Evolutionary conservation across 1,140 invertebrate genomes (phyloP), one percentile per base, ranked within the genome.

Genomic region (Pseudomyrmex gracilis): DNA sequence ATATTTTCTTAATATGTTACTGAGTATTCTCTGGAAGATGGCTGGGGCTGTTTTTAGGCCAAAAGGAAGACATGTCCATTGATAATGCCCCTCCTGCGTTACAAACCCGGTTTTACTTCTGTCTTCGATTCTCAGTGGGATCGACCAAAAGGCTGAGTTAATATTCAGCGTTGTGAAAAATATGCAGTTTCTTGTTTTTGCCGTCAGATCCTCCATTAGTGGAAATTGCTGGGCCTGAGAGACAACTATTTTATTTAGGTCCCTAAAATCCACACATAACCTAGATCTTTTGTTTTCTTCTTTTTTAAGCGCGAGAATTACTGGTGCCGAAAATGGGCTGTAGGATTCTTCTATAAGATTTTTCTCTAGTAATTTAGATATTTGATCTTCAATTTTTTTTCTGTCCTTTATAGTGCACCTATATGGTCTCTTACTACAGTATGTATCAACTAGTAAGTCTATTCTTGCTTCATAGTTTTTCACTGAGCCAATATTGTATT

Each of bases 191-290:
- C n/a, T n/a, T n/a, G n/a, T n/a, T n/a, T n/a, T n/a, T n/a, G n/a
- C n/a, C n/a, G n/a, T n/a, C n/a, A n/a, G n/a, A 10, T 90, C 88
- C 0, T 90, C 85, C 8, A 91, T 89, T 34, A 57, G 8, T 43
- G 88, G 90, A 53, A 91, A 90, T 17, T 85, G 89, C 60, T 90
- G 89, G 9, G n/a, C n/a, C n/a, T n/a, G n/a, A n/a, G n/a, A n/a
- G n/a, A n/a, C n/a, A n/a, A n/a, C n/a, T n/a, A n/a, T n/a, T n/a
- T n/a, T n/a, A n/a, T n/a, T n/a, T n/a, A n/a, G n/a, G n/a, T n/a
- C n/a, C n/a, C n/a, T n/a, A n/a, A n/a, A n/a, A n/a, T n/a, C n/a
- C n/a, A n/a, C n/a, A n/a, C n/a, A n/a, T n/a, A 13, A 73, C 68
- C 73, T 67, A 20, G 73, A 67, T 10, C 55, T 57, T 13, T 67